Evolutionary conservation across 2,113 vertebrate genomes (phyloP).

Genomic region (Trichomycterus rosablanca): DNA sequence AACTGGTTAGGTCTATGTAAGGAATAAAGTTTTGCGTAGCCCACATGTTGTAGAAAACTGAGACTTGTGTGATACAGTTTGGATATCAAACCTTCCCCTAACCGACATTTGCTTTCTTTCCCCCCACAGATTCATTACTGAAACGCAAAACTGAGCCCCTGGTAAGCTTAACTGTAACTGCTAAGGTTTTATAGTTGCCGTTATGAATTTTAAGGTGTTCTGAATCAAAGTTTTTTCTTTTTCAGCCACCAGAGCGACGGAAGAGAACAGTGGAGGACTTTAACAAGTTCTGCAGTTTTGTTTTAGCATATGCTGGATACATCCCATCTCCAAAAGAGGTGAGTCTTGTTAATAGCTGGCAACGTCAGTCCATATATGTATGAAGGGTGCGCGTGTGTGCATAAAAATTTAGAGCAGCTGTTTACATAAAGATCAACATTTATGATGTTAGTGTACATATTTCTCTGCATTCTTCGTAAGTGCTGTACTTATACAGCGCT

Average conservation of each 20-base stretch:
- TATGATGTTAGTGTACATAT: no score
- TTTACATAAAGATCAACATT: no score
- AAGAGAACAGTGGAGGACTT: slow-evolving; percentile 87
- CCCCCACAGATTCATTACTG: slow-evolving; percentile 67
- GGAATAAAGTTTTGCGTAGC: no score
- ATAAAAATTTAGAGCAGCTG: no score
- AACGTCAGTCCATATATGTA: no score
- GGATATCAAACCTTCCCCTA: background rate
- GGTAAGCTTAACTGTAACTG: slow-evolving; percentile 65
- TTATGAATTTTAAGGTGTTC: no score
- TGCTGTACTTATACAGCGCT: no score
- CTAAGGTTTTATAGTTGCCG: no score
- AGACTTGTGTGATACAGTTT: background rate
- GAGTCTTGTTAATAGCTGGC: slow-evolving; percentile 24
- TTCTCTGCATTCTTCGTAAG: no score
- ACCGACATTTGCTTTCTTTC: slow-evolving; percentile 6
- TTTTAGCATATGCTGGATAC: slow-evolving; percentile 84
- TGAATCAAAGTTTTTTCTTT: no score
- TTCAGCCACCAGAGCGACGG: slow-evolving; percentile 78
- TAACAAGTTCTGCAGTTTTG: slow-evolving; percentile 90
- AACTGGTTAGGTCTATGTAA: no score
- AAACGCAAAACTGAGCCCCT: slow-evolving; percentile 73
- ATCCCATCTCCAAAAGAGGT: slow-evolving; percentile 85
- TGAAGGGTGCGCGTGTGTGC: no score
- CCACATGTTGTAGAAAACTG: background rate